Evolutionary conservation across 2,888 invertebrate genomes (phyloP).

Genomic region (Electrophaes corylata): DNA sequence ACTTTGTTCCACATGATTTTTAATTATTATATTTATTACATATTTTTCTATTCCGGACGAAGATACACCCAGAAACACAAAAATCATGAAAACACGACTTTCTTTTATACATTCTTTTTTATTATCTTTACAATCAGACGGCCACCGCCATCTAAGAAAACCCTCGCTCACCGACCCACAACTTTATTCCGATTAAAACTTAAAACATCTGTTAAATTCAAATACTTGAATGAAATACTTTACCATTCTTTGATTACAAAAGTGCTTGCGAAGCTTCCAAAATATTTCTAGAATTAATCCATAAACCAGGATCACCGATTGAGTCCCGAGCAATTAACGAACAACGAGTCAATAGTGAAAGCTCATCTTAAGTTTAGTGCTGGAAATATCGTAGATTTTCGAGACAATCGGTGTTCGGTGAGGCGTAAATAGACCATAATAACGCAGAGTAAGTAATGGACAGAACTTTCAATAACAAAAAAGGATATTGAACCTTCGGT

Average conservation of each 20-base stretch:
- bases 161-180: background rate
- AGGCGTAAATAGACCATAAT: conserved; percentile 2
- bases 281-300: conserved; percentile 16
- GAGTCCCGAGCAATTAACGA: conserved; percentile 6
- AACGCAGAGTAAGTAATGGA: conserved; percentile 7
- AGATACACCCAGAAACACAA: too few relatives aligned
- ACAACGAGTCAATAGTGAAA: conserved; percentile 6
- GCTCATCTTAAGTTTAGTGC: conserved; percentile 33
- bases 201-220: conserved; percentile 4
- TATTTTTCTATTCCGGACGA: too few relatives aligned
- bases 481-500: background rate
- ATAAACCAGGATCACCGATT: conserved; percentile 11
- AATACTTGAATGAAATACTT: conserved; percentile 7
- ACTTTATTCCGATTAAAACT: conserved; percentile 4
- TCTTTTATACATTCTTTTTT: too few relatives aligned
- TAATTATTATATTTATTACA: too few relatives aligned
- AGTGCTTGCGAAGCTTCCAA: conserved; percentile 4
- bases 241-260: conserved; percentile 4
- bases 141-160: background rate
- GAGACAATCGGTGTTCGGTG: conserved; percentile 44
- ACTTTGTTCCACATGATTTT: too few relatives aligned
- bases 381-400: conserved; percentile 41
- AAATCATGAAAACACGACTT: too few relatives aligned
- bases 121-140: background rate
- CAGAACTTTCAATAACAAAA: background rate